Base-by-base conservation (phyloP, 2,888 invertebrate genomes). In the Hedya salicella region DNA sequence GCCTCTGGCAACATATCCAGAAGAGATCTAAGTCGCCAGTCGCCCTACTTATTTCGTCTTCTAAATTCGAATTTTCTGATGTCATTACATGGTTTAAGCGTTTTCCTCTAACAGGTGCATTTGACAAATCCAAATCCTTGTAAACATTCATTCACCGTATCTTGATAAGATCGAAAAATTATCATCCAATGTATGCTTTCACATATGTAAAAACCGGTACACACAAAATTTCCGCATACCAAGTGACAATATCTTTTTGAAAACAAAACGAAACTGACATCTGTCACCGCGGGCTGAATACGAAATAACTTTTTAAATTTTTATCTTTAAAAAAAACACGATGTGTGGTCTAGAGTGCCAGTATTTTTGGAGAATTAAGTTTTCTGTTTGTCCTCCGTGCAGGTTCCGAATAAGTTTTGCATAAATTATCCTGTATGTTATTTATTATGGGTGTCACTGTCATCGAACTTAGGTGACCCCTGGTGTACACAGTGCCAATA, bases 251-350 rank as follows among this genome's bases (percentile, higher is more conserved):
- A 54, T 52, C 14, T 21, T 54, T 69, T 63, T 44, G 30, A 64
- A 73, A 77, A 65, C 46, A 46, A 71, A 73, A 70, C 69, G 68
- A 69, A 74, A 77, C 70, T 78, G 78, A 77, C 78, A 77, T 76
- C 75, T 78, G 78, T 77, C 75, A 78, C 71, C 70, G 70, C 50
- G 36, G 54, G 52, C 71, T 70, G 77, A 77, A 75, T 78, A 66
- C 62, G 68, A 72, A 78, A 74, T 49, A 65, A 36, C 70, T 67
- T 54, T 49, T 70, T 66, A 70, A 60, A 68, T 64, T 73, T 77
- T 71, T 69, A 40, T 49, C 56, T 61, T 54, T 71, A 46, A 62
- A 67, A 70, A 71, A 66, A 53, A 57, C 72, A 62, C 36, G 69
- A 59, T 73, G 77, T 77, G 77, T 75, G 73, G 75, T 72, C 76